Evolutionary conservation across 2,113 vertebrate genomes (phyloP).

Genomic region (Labeo catla): DNA sequence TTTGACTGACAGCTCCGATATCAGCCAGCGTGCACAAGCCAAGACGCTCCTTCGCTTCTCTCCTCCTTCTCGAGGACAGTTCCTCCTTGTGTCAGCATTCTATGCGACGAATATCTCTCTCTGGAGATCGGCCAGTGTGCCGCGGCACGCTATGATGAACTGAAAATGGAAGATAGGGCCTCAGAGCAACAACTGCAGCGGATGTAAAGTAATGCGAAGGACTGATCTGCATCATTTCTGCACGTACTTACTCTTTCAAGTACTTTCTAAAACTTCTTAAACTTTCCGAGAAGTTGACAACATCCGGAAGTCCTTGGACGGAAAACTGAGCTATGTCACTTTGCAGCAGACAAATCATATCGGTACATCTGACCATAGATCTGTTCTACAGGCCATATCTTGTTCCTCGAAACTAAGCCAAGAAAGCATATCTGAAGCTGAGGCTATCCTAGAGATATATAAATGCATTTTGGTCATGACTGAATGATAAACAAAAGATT

Average conservation of each 20-base stretch:
- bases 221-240: conserved; percentile 31
- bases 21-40: conserved; percentile 17
- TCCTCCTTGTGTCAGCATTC: conserved; percentile 56
- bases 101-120: conserved; percentile 36
- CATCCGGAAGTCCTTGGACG: neutral
- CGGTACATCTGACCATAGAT: conserved; percentile 11
- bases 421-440: neutral
- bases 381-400: conserved; percentile 15
- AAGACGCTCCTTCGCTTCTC: conserved; percentile 25
- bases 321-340: conserved; percentile 1
- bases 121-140: conserved; percentile 51
- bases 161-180: conserved; percentile 49
- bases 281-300: conserved; percentile 26
- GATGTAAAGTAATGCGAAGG: conserved; percentile 14
- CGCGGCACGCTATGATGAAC: conserved; percentile 22
- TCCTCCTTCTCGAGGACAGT: conserved; percentile 44
- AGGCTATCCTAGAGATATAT: neutral
- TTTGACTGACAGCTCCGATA: conserved; percentile 50
- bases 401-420: conserved; percentile 22
- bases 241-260: neutral
- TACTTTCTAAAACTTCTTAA: conserved; percentile 41
- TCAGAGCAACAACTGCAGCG: conserved; percentile 19
- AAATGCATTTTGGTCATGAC: conserved; percentile 34
- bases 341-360: neutral
- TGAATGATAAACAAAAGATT: conserved; percentile 17